Evolutionary conservation across 2,888 invertebrate species (phyloP), one percentile per base, ranked within the genome.

Genomic region (Trissolcus japonicus): DNA sequence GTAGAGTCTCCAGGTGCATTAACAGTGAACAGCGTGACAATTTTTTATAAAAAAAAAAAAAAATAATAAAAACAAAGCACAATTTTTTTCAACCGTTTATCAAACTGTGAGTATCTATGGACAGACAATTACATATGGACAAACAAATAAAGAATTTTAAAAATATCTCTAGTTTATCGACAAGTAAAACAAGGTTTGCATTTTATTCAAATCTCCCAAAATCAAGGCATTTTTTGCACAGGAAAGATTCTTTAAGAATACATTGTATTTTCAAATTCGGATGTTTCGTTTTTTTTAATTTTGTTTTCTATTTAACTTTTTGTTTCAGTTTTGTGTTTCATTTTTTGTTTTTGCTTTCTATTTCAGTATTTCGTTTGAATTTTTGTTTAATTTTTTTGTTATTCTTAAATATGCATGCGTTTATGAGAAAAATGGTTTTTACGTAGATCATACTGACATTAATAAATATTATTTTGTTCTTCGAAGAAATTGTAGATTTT

Each of bases 1-100:
- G 80, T 17, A 82, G 82, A 68, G 16, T 80, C 46, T 83, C 83
- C 13, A 83, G 82, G 67, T 76, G 80, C 56, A 67, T 73, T 6
- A 90, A 66, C 14, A 79, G 77, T n/a, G 85, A 86, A 61, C 86
- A 86, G 46, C 83, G 83, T 14, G 87, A 88, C 57, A 86, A 86
- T 66, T 88, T 87, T 62, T 83, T 88, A 68, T 87, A 79, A 83
- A 14, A 3, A 1, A 6, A 3, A 2, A 43, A 43, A 43, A 43
- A 79, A 83, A 14, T 29, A 1, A 6, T 25, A 2, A 43, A 43
- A 43, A 43, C n/a, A 43, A n/a, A 43, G n/a, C n/a, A 46, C 16
- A 11, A 14, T 46, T 46, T 14, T n/a, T 14, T 3, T 1, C n/a
- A 46, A 14, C 16, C 16, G 6, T 43, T n/a, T n/a, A 43, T 43